These are phyloP conservation scores for Takifugu ocellatus DNA, from an alignment of 2,797 vertebrate genomes.

Conservation along the genomic window DNA sequence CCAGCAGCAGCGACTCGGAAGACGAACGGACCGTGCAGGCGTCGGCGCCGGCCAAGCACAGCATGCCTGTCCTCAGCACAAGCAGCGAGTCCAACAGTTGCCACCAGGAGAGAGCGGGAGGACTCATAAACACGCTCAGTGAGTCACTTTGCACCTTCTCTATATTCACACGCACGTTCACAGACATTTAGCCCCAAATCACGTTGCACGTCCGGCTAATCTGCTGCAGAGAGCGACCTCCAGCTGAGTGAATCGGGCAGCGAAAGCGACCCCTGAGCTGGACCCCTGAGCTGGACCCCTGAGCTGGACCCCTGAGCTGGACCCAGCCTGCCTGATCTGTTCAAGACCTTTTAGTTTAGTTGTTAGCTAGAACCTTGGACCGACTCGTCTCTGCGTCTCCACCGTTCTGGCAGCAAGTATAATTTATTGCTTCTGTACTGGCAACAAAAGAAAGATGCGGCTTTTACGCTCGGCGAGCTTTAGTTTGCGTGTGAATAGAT, in stretches of 20 bases:
- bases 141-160: constrained; percentile 62
- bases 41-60: constrained; percentile 42
- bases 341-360: not conserved
- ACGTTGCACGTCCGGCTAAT: constrained; percentile 11
- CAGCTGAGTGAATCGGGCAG: constrained; percentile 96
- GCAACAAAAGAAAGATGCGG: constrained; percentile 2
- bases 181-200: too few relatives aligned
- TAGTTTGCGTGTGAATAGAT: constrained; percentile 2
- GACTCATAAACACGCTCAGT: constrained; percentile 93
- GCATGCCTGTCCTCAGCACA: constrained; percentile 72
- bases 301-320: not conserved
- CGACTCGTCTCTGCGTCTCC: constrained; percentile 16
- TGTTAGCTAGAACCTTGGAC: not conserved
- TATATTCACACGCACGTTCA: not conserved
- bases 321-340: not conserved
- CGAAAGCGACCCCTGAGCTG: constrained; percentile 88
- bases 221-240: constrained; percentile 88
- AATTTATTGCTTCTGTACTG: constrained; percentile 24
- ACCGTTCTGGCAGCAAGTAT: constrained; percentile 13
- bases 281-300: constrained; percentile 57
- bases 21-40: constrained; percentile 63
- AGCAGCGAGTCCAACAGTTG: constrained; percentile 43
- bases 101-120: constrained; percentile 74
- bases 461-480: constrained; percentile 3
- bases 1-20: constrained; percentile 91